Base-by-base conservation (phyloP, 2,113 vertebrate species). In the Athene cunicularia region DNA sequence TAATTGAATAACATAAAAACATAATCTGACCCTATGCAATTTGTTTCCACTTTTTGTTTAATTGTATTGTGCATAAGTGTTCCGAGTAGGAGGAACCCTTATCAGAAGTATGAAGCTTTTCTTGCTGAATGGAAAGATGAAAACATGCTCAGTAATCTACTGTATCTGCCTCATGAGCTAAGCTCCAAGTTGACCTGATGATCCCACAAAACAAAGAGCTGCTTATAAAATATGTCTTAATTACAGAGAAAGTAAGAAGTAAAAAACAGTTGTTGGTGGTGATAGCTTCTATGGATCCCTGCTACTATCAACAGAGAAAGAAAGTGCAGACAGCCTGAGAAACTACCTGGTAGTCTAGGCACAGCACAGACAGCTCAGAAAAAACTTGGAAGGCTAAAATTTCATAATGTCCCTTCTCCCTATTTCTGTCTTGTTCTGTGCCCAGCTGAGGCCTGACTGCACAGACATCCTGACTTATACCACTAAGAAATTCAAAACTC, bases 151-250 rank as follows among this genome's bases (percentile, higher is more conserved):
- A 83, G 52, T 83, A 93, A 86, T 37, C 50, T 93, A 27, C 62
- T 94, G 13, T 79, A 35, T 41, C 23, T 56, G 19, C 68, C 53
- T 82, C 37, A 73, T 66, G 70, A 80, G 49, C 22, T 80, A 50
- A 68, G 15, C 53, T 92, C 17, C 62, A 88, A 82, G 45, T 3
- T 88, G 77, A 88, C 82, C 47, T 70, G 70, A 58, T 80, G 71
- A 83, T 80, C 41, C 26, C 11, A 47, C 18, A 71, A 93, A 94
- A 73, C 62, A 82, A 85, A 82, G 14, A 88, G 28, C 70, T 86
- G 59, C 18, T 83, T 96, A 64, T 70, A 83, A 94, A 90, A 88
- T 79, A 22, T 24, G 9, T 74, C 50, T 94, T 93, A 84, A 88
- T 88, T 86, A 18, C 55, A 76, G 49, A 58, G 24, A 66, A 92